Conservation (phyloP, 2,113 vertebrate species). For the Ctenodactylus gundi region DNA sequence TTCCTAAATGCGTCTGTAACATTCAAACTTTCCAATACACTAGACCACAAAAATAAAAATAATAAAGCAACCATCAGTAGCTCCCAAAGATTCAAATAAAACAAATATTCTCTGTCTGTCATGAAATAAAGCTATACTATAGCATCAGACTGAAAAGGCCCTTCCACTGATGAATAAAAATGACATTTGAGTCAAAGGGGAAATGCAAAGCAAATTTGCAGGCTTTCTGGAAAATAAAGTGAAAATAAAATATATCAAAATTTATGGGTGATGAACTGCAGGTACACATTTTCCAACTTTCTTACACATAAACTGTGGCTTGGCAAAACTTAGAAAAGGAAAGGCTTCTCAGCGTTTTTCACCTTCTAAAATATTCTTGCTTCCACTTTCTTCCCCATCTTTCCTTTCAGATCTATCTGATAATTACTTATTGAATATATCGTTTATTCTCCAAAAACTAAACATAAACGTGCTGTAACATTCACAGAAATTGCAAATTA, state of each 20-base stretch:
- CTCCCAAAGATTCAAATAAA: not conserved
- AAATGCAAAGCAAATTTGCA: not conserved
- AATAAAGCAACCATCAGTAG: not conserved
- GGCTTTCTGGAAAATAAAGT: constrained; percentile 18
- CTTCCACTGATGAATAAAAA: not conserved
- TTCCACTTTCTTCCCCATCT: not conserved
- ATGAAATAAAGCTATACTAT: not conserved
- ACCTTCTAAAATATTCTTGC: not conserved
- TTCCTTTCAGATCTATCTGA: not conserved
- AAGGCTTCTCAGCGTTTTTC: not conserved
- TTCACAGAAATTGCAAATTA: not conserved
- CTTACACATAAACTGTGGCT: accelerated
- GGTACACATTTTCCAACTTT: not conserved
- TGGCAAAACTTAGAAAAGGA: not conserved
- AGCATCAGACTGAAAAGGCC: not conserved
- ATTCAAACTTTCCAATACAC: not conserved
- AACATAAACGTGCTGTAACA: not conserved
- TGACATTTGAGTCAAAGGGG: not conserved
- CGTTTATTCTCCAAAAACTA: not conserved
- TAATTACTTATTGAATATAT: not conserved
- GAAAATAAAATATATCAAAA: not conserved
- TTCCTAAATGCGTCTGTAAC: not conserved
- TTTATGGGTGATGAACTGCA: not conserved
- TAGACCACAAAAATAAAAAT: not conserved
- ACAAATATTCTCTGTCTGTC: not conserved